Base-by-base conservation (phyloP, 2,113 vertebrate species). In the Prunella himalayana region DNA sequence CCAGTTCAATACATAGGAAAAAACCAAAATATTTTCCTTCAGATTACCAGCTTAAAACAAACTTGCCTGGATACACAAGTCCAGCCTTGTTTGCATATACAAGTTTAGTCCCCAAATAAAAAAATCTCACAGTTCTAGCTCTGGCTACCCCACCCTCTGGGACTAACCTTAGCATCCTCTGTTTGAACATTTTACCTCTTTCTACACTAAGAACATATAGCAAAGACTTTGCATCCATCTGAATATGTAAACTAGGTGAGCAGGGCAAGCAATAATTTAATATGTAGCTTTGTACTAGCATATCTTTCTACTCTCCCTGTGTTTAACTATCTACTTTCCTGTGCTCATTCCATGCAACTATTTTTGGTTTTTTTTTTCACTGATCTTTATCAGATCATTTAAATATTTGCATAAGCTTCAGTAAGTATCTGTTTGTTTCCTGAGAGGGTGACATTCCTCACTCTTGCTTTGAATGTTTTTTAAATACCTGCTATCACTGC, bases 381-480 rank as follows among this genome's bases (percentile, higher is more conserved):
- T 44, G 21, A 56, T 57, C 50, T 87, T 92, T 90, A 69, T 47
- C 88, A 78, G 64, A 78, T 33, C 30, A 51, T 82, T 84, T 78
- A 44, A 91, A 60, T 78, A 66, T 61, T 68, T 88, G n/a, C 54
- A 39, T 24, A 54, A 51, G 15, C 57, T 88, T 82, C 65, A 59
- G 25, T 54, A 54, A 63, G 39, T 79, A 73, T 80, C 63, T 57
- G 39, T 35, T 77, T 5, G 1, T 82, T 88, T 86, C 45, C 66
- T 65, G 66, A 79, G 45, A 76, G 49, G 1, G 3, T 23, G 44
- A 54, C 30, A 41, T 80, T 80, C 63, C 84, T 79, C 59, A 54
- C 11, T 82, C 42, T 71, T 42, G 42, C n/a, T 64, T 82, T 84
- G 47, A 95, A 91, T 95, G 31, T 78, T 94, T 94, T 94, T 87